Percentiles rank a stretch among this genome's conserved stretches.
These are phyloP conservation scores for Conus canariensis DNA, from an alignment of 2,888 invertebrate genomes.

Conservation along the genomic window DNA sequence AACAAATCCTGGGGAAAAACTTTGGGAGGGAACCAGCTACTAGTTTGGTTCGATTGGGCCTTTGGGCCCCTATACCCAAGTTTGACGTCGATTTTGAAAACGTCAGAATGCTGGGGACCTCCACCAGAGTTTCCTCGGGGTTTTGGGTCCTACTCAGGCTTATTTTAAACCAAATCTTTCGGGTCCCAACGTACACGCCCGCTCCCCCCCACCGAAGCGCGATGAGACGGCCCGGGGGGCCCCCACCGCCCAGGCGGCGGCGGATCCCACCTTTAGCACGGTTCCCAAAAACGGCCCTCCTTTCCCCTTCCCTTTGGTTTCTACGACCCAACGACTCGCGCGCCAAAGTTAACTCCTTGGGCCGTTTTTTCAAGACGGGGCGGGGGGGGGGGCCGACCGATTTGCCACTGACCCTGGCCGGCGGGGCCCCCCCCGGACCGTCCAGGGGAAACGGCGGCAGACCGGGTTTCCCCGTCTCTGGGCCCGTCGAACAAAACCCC, in stretches of 20 bases:
- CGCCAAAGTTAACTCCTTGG: too few species aligned
- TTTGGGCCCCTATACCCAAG: too few species aligned
- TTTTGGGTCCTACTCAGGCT: constrained; percentile 36
- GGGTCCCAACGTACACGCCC: constrained; percentile 1
- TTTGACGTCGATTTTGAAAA: too few species aligned
- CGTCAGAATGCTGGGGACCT: constrained; percentile 27
- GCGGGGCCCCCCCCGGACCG: constrained; percentile 17
- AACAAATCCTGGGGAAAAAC: too few species aligned
- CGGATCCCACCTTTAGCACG: constrained; percentile 61
- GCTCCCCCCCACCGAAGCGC: too few species aligned
- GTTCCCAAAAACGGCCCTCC: constrained; percentile 81
- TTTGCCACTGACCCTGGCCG: constrained; percentile 46
- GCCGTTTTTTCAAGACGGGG: too few species aligned
- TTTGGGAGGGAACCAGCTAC: too few species aligned
- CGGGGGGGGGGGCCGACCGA: constrained; percentile 81
- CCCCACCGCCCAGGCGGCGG: constrained; percentile 45
- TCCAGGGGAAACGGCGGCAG: constrained; percentile 13
- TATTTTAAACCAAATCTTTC: neutral
- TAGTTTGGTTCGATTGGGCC: too few species aligned
- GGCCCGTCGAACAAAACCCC: constrained; percentile 19
- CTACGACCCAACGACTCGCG: constrained; percentile 82
- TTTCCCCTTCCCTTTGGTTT: constrained; percentile 85
- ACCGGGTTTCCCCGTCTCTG: constrained; percentile 36
- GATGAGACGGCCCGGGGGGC: too few species aligned
- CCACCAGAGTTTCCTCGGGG: constrained; percentile 36